Evolutionary conservation across 1,140 invertebrate genomes (phyloP).

Genomic region (Brachystomella parvula): DNA sequence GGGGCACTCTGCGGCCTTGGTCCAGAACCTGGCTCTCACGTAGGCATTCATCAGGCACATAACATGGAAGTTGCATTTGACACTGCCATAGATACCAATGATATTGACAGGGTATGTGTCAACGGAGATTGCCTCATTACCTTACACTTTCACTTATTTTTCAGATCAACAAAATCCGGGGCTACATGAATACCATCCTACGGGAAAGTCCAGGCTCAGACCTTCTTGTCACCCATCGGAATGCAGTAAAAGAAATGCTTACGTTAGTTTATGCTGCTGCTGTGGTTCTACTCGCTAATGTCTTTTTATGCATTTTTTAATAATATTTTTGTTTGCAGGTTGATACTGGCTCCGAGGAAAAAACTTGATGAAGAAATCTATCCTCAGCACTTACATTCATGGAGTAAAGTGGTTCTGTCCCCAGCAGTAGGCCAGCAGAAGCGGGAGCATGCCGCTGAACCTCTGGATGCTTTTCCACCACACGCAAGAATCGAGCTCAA

Average conservation of each 20-base stretch:
- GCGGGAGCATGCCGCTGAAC: slow-evolving; percentile 4
- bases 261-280: neutral
- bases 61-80: slow-evolving; percentile 73
- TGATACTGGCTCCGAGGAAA: slow-evolving; percentile 18
- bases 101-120: slow-evolving; percentile 53
- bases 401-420: slow-evolving; percentile 15
- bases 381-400: slow-evolving; percentile 27
- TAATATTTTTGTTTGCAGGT: neutral
- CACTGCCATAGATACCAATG: slow-evolving; percentile 55
- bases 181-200: slow-evolving; percentile 51
- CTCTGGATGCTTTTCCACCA: slow-evolving; percentile 20
- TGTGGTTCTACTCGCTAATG: too few species aligned
- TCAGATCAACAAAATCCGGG: slow-evolving; percentile 55
- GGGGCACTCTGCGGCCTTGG: slow-evolving; percentile 77
- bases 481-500: slow-evolving; percentile 14
- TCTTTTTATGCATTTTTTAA: too few species aligned
- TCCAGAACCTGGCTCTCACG: slow-evolving; percentile 44
- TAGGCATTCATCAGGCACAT: slow-evolving; percentile 61
- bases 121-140: neutral
- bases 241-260: slow-evolving; percentile 13
- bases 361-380: slow-evolving; percentile 26
- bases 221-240: slow-evolving; percentile 9
- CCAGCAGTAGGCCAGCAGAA: neutral
- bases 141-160: slow-evolving; percentile 15
- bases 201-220: slow-evolving; percentile 12